Conservation (phyloP, 2,113 vertebrate species). For the Sclerurus mexicanus region DNA sequence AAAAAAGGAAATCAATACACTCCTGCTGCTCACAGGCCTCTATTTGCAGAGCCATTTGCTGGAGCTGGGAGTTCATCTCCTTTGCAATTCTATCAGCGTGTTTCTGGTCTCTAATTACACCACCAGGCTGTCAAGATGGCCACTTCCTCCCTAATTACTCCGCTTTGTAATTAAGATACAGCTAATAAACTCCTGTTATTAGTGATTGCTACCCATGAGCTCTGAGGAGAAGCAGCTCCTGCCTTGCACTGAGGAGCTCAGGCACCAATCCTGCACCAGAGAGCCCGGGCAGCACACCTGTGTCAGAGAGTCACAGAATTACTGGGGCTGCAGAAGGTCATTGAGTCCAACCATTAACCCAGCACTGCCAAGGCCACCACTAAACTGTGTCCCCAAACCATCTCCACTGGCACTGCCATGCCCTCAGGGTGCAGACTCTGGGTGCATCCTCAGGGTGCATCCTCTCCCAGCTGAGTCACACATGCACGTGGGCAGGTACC, state of each 20-base stretch:
- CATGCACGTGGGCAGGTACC: accelerated
- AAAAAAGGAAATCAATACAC: neutral
- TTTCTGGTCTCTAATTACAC: neutral
- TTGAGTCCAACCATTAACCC: neutral
- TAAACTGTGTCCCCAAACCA: neutral
- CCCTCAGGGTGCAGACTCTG: neutral
- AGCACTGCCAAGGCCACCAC: neutral
- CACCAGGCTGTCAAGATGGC: neutral
- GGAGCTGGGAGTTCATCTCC: neutral
- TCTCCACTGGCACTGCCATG: accelerated
- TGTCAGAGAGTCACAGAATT: neutral
- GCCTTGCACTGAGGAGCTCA: neutral
- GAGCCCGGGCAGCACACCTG: accelerated
- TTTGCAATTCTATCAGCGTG: neutral
- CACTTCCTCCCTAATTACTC: conserved; percentile 8
- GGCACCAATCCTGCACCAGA: neutral
- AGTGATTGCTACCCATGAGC: neutral
- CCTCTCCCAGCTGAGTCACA: neutral
- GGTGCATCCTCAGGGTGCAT: neutral
- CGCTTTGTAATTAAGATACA: neutral
- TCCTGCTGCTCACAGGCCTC: neutral
- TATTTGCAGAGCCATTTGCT: neutral
- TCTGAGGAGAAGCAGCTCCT: neutral
- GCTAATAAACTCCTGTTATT: neutral
- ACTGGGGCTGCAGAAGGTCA: neutral